phyloP scores from a whole-genome alignment of 2,113 vertebrate species.

The Pluvianellus socialis region DNA sequence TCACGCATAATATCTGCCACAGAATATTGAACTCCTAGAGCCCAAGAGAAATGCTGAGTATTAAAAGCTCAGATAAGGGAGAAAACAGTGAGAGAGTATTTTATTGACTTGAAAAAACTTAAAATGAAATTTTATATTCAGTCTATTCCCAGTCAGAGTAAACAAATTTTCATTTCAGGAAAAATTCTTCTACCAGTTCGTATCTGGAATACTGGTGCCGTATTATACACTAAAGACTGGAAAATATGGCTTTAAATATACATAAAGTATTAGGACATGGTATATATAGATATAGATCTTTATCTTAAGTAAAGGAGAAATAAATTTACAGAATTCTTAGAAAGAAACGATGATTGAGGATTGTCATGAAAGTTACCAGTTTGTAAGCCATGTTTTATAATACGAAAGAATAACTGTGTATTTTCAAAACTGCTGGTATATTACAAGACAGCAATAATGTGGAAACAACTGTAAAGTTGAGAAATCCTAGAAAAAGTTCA shows the following conservation, averaged over 20 bases:
- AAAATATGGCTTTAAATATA: conserved; percentile 77
- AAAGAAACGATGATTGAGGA: conserved; percentile 39
- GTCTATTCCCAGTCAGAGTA: conserved; percentile 50
- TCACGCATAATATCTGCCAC: neutral
- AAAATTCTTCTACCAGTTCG: conserved; percentile 30
- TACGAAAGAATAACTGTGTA: neutral
- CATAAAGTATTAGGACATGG: conserved; percentile 22
- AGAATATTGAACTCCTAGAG: conserved; percentile 56
- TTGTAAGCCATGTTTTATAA: conserved; percentile 17
- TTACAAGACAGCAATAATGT: conserved; percentile 45
- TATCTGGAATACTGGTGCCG: conserved; percentile 37
- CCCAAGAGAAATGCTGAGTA: conserved; percentile 45
- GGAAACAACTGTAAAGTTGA: conserved; percentile 34
- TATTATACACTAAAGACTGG: conserved; percentile 51
- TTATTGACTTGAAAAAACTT: conserved; percentile 34
- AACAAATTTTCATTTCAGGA: conserved; percentile 41
- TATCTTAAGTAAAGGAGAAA: conserved; percentile 39
- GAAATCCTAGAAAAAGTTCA: conserved; percentile 48
- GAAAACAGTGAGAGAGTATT: conserved; percentile 44
- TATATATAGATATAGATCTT: neutral
- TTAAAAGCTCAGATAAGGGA: conserved; percentile 67
- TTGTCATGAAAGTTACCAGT: conserved; percentile 46
- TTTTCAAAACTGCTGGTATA: conserved; percentile 50
- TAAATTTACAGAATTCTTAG: conserved; percentile 55
- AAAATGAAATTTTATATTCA: conserved; percentile 39